Base-by-base conservation (phyloP, 1,140 invertebrate genomes). In the Diploscapter pachys region DNA sequence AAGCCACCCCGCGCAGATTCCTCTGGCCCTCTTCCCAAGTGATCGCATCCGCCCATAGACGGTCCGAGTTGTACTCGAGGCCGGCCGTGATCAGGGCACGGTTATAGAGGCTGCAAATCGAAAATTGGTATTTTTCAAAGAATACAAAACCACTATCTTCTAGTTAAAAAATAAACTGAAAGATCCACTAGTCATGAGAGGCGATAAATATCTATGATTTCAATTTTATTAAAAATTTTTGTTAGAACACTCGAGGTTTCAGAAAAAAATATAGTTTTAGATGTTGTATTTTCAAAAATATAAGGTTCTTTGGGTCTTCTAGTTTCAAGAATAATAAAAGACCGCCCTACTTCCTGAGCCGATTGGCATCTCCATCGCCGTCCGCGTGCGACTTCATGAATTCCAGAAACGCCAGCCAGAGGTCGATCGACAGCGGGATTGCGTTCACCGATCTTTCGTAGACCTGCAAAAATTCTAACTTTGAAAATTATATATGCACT, bases 21-120 rank as follows among this genome's bases (percentile, higher is more conserved):
- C 63, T 67, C 6, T 54, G 54, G 2, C 57, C 5, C 11, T 49
- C 64, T 49, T 56, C 52, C 50, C 56, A 66, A 4, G 53, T 61
- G 63, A 74, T 74, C 5, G 66, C 73, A 31, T 74, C 73, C 4
- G 62, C 50, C 73, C 73, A 74, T 2, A 74, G 73, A 6, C 73
- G 73, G 57, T 74, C 73, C 55, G 65, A 69, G 55, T 74, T 65
- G 50, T 55, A 74, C 13, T 74, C 73, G 0, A 62, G 8, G n/a
- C 73, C 73, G 11, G 66, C 73, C 11, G 63, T 67, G 11, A 54
- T 67, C 5, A 74, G 53, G 4, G 73, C 64, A 54, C 57, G 53
- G 54, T n/a, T 57, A 48, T 74, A 74, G n/a, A 74, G 55, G 4
- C 73, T 74, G 57, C 62, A 74, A 63, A 64, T 9, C 9, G 54